Conservation (phyloP, 2,888 invertebrate genomes). For the Trichacis sp. region DNA sequence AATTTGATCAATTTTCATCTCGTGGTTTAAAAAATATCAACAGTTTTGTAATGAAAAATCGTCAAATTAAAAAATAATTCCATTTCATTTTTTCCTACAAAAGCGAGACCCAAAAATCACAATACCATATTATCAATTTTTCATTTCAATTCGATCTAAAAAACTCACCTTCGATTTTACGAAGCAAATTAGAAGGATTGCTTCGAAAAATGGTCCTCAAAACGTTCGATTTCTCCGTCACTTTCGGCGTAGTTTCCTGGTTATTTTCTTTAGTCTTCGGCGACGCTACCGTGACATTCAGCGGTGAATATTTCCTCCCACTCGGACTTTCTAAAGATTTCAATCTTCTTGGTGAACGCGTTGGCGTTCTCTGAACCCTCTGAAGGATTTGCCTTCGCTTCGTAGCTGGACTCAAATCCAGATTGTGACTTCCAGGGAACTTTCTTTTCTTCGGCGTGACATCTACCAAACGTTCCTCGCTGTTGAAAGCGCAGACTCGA, state of each 20-base stretch:
- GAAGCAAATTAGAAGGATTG: not conserved
- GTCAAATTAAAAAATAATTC: too few relatives aligned
- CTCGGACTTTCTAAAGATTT: constrained; percentile 50
- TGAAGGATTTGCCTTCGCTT: constrained; percentile 42
- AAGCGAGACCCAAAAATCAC: too few relatives aligned
- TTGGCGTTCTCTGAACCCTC: constrained; percentile 42
- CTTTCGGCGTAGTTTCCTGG: not conserved
- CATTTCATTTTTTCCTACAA: too few relatives aligned
- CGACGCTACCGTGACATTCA: constrained; percentile 58
- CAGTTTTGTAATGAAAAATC: too few relatives aligned
- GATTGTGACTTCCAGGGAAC: constrained; percentile 20
- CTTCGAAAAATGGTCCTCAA: constrained; percentile 19
- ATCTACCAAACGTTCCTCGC: constrained; percentile 14
- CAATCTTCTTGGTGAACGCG: constrained; percentile 41
- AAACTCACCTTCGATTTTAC: constrained; percentile 6
- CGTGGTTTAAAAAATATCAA: too few relatives aligned
- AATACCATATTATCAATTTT: too few relatives aligned
- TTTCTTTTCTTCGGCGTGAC: constrained; percentile 53
- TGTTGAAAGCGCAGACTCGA: constrained; percentile 54
- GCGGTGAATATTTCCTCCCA: constrained; percentile 57
- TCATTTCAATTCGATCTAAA: too few relatives aligned
- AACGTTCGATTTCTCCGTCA: constrained; percentile 17
- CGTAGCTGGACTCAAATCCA: constrained; percentile 19
- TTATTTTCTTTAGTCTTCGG: constrained; percentile 37
- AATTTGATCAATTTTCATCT: too few relatives aligned